Base-by-base conservation (phyloP, 2,888 invertebrate genomes). In the Lasioglossum lativentre region DNA sequence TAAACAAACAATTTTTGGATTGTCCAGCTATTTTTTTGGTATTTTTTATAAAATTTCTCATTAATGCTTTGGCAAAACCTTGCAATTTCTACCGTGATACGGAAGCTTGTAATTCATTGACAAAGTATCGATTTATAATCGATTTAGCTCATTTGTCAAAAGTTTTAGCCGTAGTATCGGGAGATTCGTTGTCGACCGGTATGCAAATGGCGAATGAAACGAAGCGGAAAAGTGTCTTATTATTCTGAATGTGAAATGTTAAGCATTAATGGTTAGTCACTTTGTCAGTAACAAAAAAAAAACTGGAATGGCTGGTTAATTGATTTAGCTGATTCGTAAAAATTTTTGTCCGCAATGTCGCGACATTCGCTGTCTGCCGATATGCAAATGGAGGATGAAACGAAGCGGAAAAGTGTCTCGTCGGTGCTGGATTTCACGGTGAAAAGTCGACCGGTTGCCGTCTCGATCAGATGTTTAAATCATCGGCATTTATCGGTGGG, bases 391-490 rank as follows among this genome's bases (percentile, higher is more conserved):
- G 63, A 2, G 30, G 16, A 30, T 38, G 34, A n/a, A 34, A 4
- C 14, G 14, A n/a, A n/a, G 47, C 19, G 52, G 52, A 56, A 74
- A 23, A 34, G 38, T 34, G 30, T 27, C 40, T 34, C 6, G 14
- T 40, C 38, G 30, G 34, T 3, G 47, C 23, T 30, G 19, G 71
- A 75, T 66, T 23, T 72, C 23, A 12, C 59, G 34, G 34, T 30
- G 42, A 42, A 47, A 85, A 84, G 71, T 84, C 85, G 85, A 70
- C 63, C 66, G 40, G 14, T 30, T 70, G 30, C 75, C 75, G 72
- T 72, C 72, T 78, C 78, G 27, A 85, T 85, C 56, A 56, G 34
- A 42, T 30, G n/a, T 75, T 42, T 27, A 77, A 85, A 80, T 75
- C 72, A 3, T 72, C 4, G 52, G 12, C 68, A 30, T 75, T 81